Base-by-base conservation (phyloP, 2,797 vertebrate genomes). In the Eurystomus glaucurus region DNA sequence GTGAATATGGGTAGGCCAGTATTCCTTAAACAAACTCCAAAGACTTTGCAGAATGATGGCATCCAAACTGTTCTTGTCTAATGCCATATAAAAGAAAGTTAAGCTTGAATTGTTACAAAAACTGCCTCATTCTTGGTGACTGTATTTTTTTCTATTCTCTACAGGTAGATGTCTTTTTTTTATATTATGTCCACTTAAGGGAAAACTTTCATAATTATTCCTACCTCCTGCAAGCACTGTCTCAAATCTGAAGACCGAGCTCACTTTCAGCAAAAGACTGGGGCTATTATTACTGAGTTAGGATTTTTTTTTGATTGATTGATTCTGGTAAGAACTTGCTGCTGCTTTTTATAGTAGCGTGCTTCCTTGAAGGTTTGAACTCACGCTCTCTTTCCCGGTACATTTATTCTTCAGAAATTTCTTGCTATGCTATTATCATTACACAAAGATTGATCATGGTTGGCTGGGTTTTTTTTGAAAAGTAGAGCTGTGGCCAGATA, bases 321-420 rank as follows among this genome's bases (percentile, higher is more conserved):
- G 62, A 52, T 89, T 28, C 29, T 29, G 19, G 3, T 84, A 54
- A 61, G 72, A 91, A 39, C 11, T 91, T 82, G 20, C 58, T 62
- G 48, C 62, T 85, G 20, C 33, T 70, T 94, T 96, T 93, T 94
- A 87, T 85, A 85, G 80, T 8, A 14, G 0, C 51, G n/a, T 46
- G 19, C 52, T 92, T 92, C 84, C 83, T 87, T 90, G 83, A 80
- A 77, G 14, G 2, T 87, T 93, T 93, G 62, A 95, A 85, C 45
- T 87, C 66, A 54, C 28, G 22, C 14, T 71, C 29, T 57, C n/a
- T 77, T 78, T 46, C 41, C 45, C 51, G n/a, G 69, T 81, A 12
- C 8, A 62, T 75, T 78, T 84, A 35, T 93, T 95, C 90, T 90
- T 86, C 65, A 92, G 66, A 78, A 88, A 76, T 86, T 66, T 28